A percentile compares a stretch with the other conserved stretches of the same genome.
These are phyloP conservation scores for Zonotrichia albicollis DNA, from an alignment of 2,797 vertebrate genomes.

Conservation along the genomic window DNA sequence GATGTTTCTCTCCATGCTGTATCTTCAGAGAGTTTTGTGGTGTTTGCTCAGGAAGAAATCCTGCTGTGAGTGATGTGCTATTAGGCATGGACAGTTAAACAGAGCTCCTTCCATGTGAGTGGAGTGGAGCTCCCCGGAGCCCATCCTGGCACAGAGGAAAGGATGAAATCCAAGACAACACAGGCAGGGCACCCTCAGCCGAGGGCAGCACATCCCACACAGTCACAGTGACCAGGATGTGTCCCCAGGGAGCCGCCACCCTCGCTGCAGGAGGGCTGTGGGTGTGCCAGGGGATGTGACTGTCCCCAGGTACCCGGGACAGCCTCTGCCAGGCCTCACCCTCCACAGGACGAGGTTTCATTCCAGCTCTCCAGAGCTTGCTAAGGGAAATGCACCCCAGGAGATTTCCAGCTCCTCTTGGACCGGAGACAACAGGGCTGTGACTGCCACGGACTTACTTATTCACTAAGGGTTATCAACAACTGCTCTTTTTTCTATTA, in stretches of 20 bases:
- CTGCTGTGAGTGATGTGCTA: neutral
- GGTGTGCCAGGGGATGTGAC: fast-evolving
- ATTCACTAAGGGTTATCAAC: neutral
- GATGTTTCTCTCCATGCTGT: fast-evolving
- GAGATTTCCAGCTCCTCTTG: neutral
- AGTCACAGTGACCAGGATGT: fast-evolving
- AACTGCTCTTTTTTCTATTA: neutral
- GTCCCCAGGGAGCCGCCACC: fast-evolving
- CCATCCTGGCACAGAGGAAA: neutral
- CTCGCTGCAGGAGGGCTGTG: fast-evolving
- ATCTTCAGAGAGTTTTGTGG: neutral
- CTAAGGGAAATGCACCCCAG: neutral
- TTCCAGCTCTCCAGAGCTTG: neutral
- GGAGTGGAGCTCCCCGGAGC: neutral
- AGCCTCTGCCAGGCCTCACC: neutral
- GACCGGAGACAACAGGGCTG: fast-evolving
- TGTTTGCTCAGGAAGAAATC: neutral
- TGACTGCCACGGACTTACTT: neutral
- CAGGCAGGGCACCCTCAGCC: neutral
- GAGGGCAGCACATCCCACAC: fast-evolving
- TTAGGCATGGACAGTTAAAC: slow-evolving; percentile 2
- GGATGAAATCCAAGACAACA: neutral
- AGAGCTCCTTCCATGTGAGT: neutral
- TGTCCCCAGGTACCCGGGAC: neutral
- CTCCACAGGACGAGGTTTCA: fast-evolving